Conservation (phyloP, 1,140 invertebrate genomes). For the Tyrophagus putrescentiae region DNA sequence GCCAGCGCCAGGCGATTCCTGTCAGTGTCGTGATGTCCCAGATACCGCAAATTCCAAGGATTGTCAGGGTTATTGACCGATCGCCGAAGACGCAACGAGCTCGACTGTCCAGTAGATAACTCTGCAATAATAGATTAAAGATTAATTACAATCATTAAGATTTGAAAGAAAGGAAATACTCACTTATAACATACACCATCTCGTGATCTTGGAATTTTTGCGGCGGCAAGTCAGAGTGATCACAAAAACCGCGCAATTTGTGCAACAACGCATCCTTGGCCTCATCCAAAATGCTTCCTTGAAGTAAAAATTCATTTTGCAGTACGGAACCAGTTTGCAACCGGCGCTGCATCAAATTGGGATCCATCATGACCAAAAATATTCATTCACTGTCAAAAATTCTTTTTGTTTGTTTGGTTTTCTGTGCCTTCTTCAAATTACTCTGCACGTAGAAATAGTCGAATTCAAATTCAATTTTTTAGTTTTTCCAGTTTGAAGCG, state of each 20-base stretch:
- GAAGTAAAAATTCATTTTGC: slow-evolving; percentile 74
- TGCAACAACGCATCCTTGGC: slow-evolving; percentile 81
- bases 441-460: too few relatives aligned
- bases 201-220: slow-evolving; percentile 78
- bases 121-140: not conserved
- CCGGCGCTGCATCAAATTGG: not conserved
- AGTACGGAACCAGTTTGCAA: slow-evolving; percentile 52
- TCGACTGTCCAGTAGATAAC: not conserved
- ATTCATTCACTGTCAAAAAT: too few relatives aligned
- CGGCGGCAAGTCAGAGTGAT: slow-evolving; percentile 65
- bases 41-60: slow-evolving; percentile 42
- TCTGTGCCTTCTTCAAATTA: not conserved
- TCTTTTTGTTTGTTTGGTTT: too few relatives aligned
- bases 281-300: slow-evolving; percentile 79
- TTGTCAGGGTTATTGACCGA: slow-evolving; percentile 31
- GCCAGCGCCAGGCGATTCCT: slow-evolving; percentile 75
- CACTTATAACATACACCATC: slow-evolving; percentile 37
- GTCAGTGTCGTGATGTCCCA: slow-evolving; percentile 77
- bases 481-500: not conserved
- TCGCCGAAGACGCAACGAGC: slow-evolving; percentile 24
- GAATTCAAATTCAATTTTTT: too few relatives aligned
- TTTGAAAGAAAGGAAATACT: slow-evolving; percentile 20
- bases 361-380: too few relatives aligned
- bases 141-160: not conserved
- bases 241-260: slow-evolving; percentile 73